Percentiles rank a stretch among this genome's conserved stretches.
Evolutionary conservation across 2,113 vertebrate genomes (phyloP).

Genomic region (Entelurus aequoreus): DNA sequence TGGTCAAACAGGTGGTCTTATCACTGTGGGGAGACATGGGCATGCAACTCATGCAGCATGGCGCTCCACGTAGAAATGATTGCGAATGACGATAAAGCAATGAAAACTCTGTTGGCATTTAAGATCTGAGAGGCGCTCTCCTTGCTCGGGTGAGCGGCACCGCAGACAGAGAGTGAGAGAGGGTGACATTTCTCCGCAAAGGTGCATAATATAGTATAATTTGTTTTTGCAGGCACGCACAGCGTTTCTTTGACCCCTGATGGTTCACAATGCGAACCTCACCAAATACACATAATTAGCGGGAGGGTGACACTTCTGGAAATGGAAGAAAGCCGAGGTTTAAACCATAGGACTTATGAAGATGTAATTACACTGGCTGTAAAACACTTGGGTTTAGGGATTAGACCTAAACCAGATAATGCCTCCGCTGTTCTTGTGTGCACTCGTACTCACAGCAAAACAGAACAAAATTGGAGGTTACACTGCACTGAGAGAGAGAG

Average conservation of each 20-base stretch:
- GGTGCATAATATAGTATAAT: background rate
- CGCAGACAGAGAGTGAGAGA: background rate
- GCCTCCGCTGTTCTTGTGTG: conserved; percentile 38
- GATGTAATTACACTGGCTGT: conserved; percentile 66
- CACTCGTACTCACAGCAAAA: conserved; percentile 37
- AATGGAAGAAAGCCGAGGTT: conserved; percentile 25
- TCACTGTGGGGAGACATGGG: background rate
- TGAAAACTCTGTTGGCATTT: conserved; percentile 19
- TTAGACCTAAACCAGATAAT: conserved; percentile 64
- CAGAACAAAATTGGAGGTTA: conserved; percentile 51
- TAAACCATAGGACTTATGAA: conserved; percentile 46
- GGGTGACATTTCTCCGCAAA: background rate
- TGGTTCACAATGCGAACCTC: conserved; percentile 14
- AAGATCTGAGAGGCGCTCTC: conserved; percentile 10
- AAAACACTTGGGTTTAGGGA: conserved; percentile 61
- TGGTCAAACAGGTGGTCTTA: background rate
- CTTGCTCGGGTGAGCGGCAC: conserved; percentile 1
- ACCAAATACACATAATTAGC: conserved; percentile 12
- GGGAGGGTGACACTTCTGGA: conserved; percentile 11
- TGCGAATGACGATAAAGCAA: conserved; percentile 6
- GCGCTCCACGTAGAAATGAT: conserved; percentile 6
- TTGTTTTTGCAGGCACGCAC: conserved; percentile 7
- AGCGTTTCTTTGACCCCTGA: conserved; percentile 32
- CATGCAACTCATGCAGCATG: background rate
- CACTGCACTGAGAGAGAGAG: conserved; percentile 22